These are phyloP conservation scores for Napeogenes inachia DNA, from an alignment of 2,888 invertebrate species.

Conservation along the genomic window DNA sequence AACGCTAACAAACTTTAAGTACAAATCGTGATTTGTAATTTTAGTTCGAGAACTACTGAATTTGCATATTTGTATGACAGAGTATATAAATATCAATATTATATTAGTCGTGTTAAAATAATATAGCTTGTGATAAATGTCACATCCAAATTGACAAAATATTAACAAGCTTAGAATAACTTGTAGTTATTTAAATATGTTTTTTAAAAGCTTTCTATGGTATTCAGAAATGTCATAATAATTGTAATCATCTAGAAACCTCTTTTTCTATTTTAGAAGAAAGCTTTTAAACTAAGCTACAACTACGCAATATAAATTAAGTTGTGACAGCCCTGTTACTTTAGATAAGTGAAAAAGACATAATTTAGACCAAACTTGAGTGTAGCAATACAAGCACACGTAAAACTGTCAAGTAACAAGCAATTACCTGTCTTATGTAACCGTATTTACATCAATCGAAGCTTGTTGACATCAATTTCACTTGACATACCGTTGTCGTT, in stretches of 20 bases:
- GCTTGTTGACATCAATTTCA: conserved; percentile 15
- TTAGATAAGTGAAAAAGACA: conserved; percentile 1
- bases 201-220: too few relatives aligned
- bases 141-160: too few relatives aligned
- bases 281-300: too few relatives aligned
- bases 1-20: conserved; percentile 10
- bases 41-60: conserved; percentile 3
- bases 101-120: not conserved
- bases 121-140: too few relatives aligned
- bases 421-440: conserved; percentile 30
- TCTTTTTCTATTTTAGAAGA: too few relatives aligned
- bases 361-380: not conserved
- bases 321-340: not conserved
- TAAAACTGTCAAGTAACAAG: conserved; percentile 14
- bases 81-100: not conserved
- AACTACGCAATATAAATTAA: not conserved
- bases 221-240: too few relatives aligned
- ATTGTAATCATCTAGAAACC: too few relatives aligned
- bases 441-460: conserved; percentile 18
- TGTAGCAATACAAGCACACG: conserved; percentile 1
- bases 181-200: too few relatives aligned
- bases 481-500: too few relatives aligned
- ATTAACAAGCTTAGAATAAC: too few relatives aligned
- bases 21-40: conserved; percentile 7
- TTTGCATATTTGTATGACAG: conserved; percentile 7